A percentile compares a stretch with the other conserved stretches of the same genome.
Evolutionary conservation across 2,888 invertebrate species (phyloP).

Genomic region (Microlaimidae sp.): DNA sequence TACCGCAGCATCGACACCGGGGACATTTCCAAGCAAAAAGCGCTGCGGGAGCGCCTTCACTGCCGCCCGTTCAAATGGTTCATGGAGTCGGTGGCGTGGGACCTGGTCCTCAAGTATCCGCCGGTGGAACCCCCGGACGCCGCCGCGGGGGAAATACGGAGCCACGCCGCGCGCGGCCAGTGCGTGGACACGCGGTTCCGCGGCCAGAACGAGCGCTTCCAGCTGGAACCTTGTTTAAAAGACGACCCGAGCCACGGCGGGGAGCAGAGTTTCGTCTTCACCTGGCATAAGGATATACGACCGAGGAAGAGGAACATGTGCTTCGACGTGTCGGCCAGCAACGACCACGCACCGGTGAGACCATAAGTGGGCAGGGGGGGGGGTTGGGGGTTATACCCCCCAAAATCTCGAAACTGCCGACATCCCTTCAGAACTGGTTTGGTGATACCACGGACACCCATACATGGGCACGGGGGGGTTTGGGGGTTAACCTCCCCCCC

Average conservation of each 20-base stretch:
- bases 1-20: conserved; percentile 59
- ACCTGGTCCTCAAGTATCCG: conserved; percentile 63
- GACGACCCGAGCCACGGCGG: conserved; percentile 41
- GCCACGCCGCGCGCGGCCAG: conserved; percentile 36
- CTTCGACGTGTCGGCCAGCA: conserved; percentile 56
- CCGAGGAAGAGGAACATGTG: conserved; percentile 52
- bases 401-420: too few relatives aligned
- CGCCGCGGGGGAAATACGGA: conserved; percentile 54
- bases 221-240: conserved; percentile 45
- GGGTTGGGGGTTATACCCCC: too few relatives aligned
- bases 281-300: conserved; percentile 66
- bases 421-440: too few relatives aligned
- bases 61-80: conserved; percentile 85
- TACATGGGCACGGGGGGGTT: too few relatives aligned
- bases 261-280: conserved; percentile 45
- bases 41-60: conserved; percentile 51
- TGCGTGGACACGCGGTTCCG: conserved; percentile 47
- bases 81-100: conserved; percentile 71
- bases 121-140: conserved; percentile 61
- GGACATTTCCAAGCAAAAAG: conserved; percentile 56
- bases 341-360: conserved; percentile 51
- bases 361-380: neutral
- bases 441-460: too few relatives aligned
- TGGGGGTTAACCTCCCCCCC: too few relatives aligned
- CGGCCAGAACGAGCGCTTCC: conserved; percentile 38